Conservation (phyloP, 2,888 invertebrate species). For the Luperina testacea region DNA sequence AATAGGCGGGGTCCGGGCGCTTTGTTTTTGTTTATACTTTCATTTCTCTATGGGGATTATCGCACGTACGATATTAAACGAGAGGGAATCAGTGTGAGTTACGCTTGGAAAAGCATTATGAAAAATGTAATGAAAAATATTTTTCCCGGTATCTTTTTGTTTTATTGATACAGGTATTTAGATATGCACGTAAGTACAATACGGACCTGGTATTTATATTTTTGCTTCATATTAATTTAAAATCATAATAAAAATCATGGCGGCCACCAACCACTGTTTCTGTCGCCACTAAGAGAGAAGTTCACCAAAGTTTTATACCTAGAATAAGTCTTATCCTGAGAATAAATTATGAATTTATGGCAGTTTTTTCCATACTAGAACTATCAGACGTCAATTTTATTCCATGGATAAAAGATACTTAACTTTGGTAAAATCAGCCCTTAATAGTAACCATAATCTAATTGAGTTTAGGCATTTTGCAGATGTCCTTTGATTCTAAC, state of each 20-base stretch:
- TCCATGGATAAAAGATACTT: too few relatives aligned
- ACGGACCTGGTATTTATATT: neutral
- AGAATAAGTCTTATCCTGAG: too few relatives aligned
- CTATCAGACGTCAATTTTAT: too few relatives aligned
- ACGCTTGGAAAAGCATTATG: conserved; percentile 50
- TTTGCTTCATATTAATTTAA: neutral
- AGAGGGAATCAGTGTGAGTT: conserved; percentile 48
- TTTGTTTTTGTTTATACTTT: conserved; percentile 67
- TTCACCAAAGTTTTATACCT: too few relatives aligned
- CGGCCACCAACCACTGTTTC: neutral
- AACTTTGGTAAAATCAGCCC: too few relatives aligned
- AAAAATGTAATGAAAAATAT: conserved; percentile 50
- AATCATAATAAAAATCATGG: neutral
- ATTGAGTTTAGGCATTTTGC: neutral
- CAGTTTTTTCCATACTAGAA: too few relatives aligned
- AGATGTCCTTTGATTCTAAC: neutral
- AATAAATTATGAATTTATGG: too few relatives aligned
- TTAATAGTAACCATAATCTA: neutral
- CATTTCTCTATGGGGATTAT: conserved; percentile 67
- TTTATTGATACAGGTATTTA: conserved; percentile 17
- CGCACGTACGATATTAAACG: conserved; percentile 54
- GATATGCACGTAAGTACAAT: neutral
- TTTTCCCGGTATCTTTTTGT: conserved; percentile 27
- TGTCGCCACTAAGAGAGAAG: too few relatives aligned
- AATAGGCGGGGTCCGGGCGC: conserved; percentile 68